Percentiles rank a stretch among this genome's conserved stretches.
phyloP scores from a whole-genome alignment of 2,888 invertebrate genomes.

The Conops quadrifasciatus region DNA sequence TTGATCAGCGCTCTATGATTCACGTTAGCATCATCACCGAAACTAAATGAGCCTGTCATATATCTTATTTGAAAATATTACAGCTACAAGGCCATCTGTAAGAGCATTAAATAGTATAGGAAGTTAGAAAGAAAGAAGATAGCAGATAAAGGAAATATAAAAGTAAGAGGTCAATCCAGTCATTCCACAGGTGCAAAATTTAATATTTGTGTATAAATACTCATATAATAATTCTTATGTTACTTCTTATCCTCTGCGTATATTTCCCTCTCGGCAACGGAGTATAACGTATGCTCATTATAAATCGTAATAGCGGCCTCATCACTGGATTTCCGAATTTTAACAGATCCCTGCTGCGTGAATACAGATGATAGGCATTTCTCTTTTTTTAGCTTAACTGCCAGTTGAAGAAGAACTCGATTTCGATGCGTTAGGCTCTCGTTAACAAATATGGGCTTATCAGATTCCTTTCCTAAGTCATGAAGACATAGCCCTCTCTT shows the following conservation, averaged over 20 bases:
- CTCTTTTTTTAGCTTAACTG: background rate
- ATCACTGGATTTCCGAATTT: background rate
- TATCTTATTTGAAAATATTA: too few relatives aligned
- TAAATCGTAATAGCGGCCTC: background rate
- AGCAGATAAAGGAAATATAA: too few relatives aligned
- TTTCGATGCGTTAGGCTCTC: background rate
- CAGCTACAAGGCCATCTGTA: background rate
- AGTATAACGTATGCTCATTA: background rate
- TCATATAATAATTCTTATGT: too few relatives aligned
- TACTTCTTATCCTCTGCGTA: too few relatives aligned
- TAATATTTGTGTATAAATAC: too few relatives aligned
- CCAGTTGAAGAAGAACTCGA: background rate
- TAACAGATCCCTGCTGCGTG: background rate
- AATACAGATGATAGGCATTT: too few relatives aligned
- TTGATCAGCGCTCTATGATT: background rate
- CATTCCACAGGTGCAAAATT: too few relatives aligned
- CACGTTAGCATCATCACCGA: background rate
- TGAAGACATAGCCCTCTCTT: constrained; percentile 1
- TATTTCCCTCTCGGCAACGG: background rate
- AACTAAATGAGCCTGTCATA: background rate
- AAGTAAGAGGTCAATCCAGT: too few relatives aligned
- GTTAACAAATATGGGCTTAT: background rate
- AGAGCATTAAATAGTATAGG: background rate
- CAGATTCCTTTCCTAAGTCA: background rate
- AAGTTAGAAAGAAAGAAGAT: background rate